Conservation (phyloP, 2,797 vertebrate genomes). For the Dermochelys coriacea region DNA sequence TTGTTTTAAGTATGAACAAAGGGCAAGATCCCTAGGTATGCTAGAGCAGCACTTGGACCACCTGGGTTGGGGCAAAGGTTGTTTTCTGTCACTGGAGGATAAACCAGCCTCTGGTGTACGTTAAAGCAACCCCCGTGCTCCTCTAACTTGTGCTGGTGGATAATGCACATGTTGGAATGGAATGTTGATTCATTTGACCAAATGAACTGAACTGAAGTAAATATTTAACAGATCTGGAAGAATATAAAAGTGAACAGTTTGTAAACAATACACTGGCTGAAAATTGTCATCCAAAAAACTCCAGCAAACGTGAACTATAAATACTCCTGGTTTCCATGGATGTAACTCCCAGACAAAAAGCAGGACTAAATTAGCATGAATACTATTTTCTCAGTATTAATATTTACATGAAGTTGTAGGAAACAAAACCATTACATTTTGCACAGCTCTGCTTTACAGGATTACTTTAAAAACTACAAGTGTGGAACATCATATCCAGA, state of each 20-base stretch:
- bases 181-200: neutral
- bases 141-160: neutral
- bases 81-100: neutral
- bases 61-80: neutral
- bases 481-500: neutral
- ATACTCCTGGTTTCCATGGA: neutral
- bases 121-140: neutral
- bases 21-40: neutral
- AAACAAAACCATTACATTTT: neutral
- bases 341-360: neutral
- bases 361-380: neutral
- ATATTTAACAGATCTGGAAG: neutral
- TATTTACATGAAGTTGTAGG: neutral
- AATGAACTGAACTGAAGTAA: constrained; percentile 1
- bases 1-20: too few species aligned
- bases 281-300: constrained; percentile 17
- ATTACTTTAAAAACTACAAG: neutral
- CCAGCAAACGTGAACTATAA: neutral
- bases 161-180: neutral
- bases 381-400: neutral
- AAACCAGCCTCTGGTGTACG: neutral
- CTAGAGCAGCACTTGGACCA: neutral
- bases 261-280: constrained; percentile 4
- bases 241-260: constrained; percentile 30
- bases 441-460: neutral